Evolutionary conservation across 2,797 vertebrate genomes (phyloP).

Genomic region (Tragopan temminckii): DNA sequence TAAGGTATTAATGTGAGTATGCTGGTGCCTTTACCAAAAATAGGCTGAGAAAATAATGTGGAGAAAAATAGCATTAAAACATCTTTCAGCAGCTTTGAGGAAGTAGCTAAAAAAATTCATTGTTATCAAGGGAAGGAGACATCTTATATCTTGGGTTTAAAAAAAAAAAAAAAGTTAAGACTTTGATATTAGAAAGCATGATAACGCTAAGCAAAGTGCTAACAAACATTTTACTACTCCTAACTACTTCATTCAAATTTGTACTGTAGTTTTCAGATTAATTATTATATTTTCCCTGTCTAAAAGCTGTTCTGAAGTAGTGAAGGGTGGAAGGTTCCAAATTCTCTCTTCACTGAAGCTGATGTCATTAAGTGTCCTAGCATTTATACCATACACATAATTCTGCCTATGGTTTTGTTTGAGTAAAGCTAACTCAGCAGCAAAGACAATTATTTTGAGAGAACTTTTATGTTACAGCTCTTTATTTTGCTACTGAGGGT

Average conservation of each 20-base stretch:
- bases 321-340: background rate
- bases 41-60: background rate
- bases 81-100: background rate
- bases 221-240: background rate
- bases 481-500: conserved; percentile 47
- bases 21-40: background rate
- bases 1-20: background rate
- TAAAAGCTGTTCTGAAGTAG: background rate
- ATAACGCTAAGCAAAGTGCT: background rate
- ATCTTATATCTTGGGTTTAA: background rate
- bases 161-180: background rate
- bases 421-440: conserved; percentile 50
- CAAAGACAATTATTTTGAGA: conserved; percentile 40
- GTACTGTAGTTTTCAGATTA: background rate
- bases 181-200: background rate
- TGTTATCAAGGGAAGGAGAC: background rate
- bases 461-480: conserved; percentile 19
- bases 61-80: background rate
- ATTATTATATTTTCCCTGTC: conserved; percentile 14
- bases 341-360: background rate
- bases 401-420: background rate
- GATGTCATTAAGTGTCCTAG: background rate
- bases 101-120: background rate
- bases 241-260: background rate
- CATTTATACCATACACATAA: background rate